A percentile compares a stretch with the other conserved stretches of the same genome.
phyloP scores from a whole-genome alignment of 2,888 invertebrate genomes.

The Resseliella maxima region DNA sequence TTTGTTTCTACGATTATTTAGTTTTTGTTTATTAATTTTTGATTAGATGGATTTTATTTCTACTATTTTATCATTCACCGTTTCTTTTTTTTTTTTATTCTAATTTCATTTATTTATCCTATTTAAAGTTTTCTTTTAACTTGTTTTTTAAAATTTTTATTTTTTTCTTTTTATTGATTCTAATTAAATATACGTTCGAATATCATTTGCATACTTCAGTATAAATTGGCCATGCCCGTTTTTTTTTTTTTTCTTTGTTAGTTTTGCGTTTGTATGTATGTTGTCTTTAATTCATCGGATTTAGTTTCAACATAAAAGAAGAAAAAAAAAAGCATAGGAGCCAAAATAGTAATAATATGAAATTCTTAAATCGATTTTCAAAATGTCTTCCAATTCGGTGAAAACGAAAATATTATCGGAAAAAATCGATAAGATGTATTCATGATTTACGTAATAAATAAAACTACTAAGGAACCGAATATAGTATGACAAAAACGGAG shows the following conservation, averaged over 20 bases:
- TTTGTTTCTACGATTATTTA: background rate
- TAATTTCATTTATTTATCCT: background rate
- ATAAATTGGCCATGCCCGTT: background rate
- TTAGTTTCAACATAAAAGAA: background rate
- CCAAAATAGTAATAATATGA: background rate
- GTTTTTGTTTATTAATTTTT: background rate
- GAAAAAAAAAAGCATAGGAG: background rate
- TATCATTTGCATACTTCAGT: background rate
- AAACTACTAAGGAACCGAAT: slow-evolving; percentile 15
- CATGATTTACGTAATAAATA: slow-evolving; percentile 46
- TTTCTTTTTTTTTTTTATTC: background rate
- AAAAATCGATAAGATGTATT: slow-evolving; percentile 54
- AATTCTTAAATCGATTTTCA: slow-evolving; percentile 52
- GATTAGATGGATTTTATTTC: background rate
- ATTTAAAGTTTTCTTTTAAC: background rate
- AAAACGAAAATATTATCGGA: slow-evolving; percentile 18
- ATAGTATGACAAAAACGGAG: background rate
- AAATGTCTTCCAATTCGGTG: slow-evolving; percentile 49
- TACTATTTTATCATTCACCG: too few species aligned
- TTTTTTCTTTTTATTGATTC: background rate
- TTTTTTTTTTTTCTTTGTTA: background rate
- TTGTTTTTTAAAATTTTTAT: background rate
- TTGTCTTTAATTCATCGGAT: background rate
- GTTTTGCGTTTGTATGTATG: background rate
- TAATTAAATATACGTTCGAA: background rate